A percentile compares a stretch with the other conserved stretches of the same genome.
These are phyloP conservation scores for Melanostoma mellinum DNA, from an alignment of 2,888 invertebrate genomes.

Conservation along the genomic window DNA sequence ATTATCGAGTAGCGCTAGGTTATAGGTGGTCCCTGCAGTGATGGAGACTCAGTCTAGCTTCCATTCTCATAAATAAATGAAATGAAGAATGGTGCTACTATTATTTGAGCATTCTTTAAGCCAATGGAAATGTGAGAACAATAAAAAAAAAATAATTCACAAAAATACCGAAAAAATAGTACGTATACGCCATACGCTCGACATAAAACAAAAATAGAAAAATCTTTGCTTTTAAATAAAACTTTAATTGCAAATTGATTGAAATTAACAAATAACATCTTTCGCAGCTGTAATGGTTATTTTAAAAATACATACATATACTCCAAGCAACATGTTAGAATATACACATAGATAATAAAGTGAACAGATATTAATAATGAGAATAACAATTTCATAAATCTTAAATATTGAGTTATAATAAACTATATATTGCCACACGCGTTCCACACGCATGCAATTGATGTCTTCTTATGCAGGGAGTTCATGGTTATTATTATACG, in stretches of 20 bases:
- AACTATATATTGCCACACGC: conserved; percentile 34
- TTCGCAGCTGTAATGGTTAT: neutral
- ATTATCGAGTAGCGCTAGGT: too few species aligned
- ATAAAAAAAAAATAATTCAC: conserved; percentile 5
- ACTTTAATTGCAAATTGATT: conserved; percentile 51
- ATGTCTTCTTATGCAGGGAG: conserved; percentile 50
- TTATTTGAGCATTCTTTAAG: too few species aligned
- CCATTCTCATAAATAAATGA: too few species aligned
- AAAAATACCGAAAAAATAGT: conserved; percentile 4
- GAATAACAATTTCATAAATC: conserved; percentile 65
- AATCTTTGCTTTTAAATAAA: conserved; percentile 3
- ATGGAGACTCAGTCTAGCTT: too few species aligned
- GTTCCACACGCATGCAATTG: conserved; percentile 6
- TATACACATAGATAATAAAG: conserved; percentile 14
- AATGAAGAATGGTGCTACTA: too few species aligned
- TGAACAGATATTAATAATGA: conserved; percentile 64
- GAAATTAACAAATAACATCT: conserved; percentile 42
- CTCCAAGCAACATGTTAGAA: conserved; percentile 25
- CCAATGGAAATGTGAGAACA: neutral
- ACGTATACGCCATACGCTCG: neutral
- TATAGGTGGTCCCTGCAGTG: too few species aligned
- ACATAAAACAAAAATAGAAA: neutral
- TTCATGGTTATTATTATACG: neutral
- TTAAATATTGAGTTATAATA: conserved; percentile 54
- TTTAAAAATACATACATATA: conserved; percentile 53